Evolutionary conservation across 2,888 invertebrate species (phyloP).

Genomic region (Plebejus melissa): DNA sequence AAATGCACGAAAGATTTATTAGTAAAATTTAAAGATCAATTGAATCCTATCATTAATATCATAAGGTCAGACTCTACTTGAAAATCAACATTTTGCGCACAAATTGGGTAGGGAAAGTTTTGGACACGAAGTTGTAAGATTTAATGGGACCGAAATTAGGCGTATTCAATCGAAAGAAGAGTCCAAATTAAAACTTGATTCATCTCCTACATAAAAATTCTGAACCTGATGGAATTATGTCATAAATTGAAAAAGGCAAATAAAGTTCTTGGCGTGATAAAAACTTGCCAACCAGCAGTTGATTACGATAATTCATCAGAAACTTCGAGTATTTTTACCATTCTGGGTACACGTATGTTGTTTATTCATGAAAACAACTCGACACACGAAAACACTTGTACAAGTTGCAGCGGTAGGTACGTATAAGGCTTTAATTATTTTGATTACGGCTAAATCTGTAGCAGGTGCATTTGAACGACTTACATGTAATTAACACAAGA

Average conservation of each 20-base stretch:
- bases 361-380: constrained; percentile 11
- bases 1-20: constrained; percentile 1
- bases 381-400: neutral
- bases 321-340: neutral
- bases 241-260: neutral
- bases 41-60: neutral
- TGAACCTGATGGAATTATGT: neutral
- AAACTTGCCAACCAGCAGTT: neutral
- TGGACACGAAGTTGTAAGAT: neutral
- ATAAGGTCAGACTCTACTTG: neutral
- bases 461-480: neutral
- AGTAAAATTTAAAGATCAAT: neutral
- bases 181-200: neutral
- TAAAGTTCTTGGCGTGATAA: neutral
- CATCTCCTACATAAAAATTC: neutral
- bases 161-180: constrained; percentile 1
- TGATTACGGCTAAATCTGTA: constrained; percentile 10
- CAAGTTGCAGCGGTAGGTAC: neutral
- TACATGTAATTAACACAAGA: neutral
- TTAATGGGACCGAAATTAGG: neutral
- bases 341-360: neutral
- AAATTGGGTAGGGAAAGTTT: constrained; percentile 1
- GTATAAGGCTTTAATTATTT: constrained; percentile 16
- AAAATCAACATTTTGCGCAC: neutral
- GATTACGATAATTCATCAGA: neutral